Evolutionary conservation across 1,140 invertebrate species (phyloP).

Genomic region (Drosophila persimilis): DNA sequence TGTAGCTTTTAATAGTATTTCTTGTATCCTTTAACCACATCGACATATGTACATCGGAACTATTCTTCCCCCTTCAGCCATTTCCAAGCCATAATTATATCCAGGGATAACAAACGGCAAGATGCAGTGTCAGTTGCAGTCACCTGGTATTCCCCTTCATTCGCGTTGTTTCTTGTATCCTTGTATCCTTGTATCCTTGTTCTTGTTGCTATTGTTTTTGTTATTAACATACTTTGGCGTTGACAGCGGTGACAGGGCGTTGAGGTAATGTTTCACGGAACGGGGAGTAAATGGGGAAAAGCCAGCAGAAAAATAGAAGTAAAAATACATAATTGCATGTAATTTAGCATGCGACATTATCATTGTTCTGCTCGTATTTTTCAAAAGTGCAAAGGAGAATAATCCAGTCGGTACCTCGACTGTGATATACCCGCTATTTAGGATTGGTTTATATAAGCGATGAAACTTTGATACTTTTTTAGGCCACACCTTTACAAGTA

Average conservation of each 20-base stretch:
- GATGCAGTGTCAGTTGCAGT: conserved; percentile 31
- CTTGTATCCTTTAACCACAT: not conserved
- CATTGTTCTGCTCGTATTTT: conserved; percentile 74
- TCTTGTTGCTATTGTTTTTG: conserved; percentile 8
- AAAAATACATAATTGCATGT: conserved; percentile 81
- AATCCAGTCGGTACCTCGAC: too few species aligned
- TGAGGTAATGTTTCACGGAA: conserved; percentile 38
- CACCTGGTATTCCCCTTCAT: conserved; percentile 13
- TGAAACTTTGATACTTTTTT: too few species aligned
- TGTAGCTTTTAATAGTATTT: not conserved
- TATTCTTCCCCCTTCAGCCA: not conserved
- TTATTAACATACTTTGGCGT: conserved; percentile 38
- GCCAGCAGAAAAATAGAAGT: conserved; percentile 28
- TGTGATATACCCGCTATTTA: too few species aligned
- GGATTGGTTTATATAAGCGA: too few species aligned
- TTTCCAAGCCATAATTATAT: conserved; percentile 21
- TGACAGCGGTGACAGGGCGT: conserved; percentile 22
- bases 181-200: not conserved
- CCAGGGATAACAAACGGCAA: not conserved
- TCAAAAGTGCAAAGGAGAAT: conserved; percentile 13
- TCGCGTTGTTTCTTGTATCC: too few species aligned
- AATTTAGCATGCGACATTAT: conserved; percentile 81
- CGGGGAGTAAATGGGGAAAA: conserved; percentile 1
- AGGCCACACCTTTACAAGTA: too few species aligned
- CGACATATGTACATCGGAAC: conserved; percentile 7